phyloP scores from a whole-genome alignment of 2,888 invertebrate genomes.

The Herminia tarsipennalis region DNA sequence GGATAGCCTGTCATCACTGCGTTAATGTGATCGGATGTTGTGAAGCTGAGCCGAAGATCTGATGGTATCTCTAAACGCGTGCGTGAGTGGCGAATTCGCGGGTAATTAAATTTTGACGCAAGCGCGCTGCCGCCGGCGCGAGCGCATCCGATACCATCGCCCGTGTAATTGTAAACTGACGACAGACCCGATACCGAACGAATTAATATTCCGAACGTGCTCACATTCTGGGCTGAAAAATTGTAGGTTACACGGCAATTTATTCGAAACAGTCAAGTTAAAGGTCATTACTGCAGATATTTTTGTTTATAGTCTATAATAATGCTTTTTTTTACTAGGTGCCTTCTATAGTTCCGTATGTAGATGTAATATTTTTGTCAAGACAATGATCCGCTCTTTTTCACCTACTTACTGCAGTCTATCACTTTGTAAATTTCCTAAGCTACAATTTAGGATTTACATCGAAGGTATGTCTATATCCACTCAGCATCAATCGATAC shows the following conservation, averaged over 20 bases:
- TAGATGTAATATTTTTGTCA: too few relatives aligned
- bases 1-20: conserved; percentile 20
- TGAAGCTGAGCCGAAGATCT: conserved; percentile 20
- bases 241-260: conserved; percentile 52
- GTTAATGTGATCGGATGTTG: conserved; percentile 29
- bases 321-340: too few relatives aligned
- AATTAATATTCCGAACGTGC: conserved; percentile 63
- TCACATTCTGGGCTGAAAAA: conserved; percentile 45
- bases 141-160: conserved; percentile 62
- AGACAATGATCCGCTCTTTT: too few relatives aligned
- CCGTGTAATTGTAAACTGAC: conserved; percentile 63
- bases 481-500: too few relatives aligned
- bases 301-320: too few relatives aligned
- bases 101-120: conserved; percentile 76
- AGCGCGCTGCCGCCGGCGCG: conserved; percentile 50
- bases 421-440: too few relatives aligned
- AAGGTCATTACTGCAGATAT: too few relatives aligned
- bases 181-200: conserved; percentile 48
- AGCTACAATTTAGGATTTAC: too few relatives aligned
- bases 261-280: conserved; percentile 10
- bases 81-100: conserved; percentile 67
- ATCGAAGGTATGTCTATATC: too few relatives aligned
- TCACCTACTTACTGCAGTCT: too few relatives aligned
- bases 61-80: conserved; percentile 43
- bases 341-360: too few relatives aligned